Evolutionary conservation across 2,797 vertebrate species (phyloP), one percentile per base, ranked within the genome.

Genomic region (Gadopsis bispinosus): DNA sequence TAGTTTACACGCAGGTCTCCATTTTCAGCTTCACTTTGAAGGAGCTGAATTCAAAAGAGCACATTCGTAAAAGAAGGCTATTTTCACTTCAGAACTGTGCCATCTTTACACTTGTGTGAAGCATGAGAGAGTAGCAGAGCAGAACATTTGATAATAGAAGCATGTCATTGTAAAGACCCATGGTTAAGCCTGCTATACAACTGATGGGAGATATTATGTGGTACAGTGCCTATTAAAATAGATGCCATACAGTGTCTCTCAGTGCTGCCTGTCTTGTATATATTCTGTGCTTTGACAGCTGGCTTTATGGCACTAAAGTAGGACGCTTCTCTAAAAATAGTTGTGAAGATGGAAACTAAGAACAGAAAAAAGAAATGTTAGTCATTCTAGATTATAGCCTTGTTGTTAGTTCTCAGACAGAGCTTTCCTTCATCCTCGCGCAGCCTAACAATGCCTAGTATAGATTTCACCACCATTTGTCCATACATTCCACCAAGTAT

Each of bases 251-350:
- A 63, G 59, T 22, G 4, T 59, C 60, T 82, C 68, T 80, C 74
- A 63, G 47, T 64, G 64, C 33, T 60, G 61, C 31, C 53, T 69
- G 67, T 19, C 63, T 72, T 78, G 81, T 47, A 54, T 69, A 73
- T 67, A 59, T 77, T 77, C 73, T 66, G 58, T 69, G 55, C 72
- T 78, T 75, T 74, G 79, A 90, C 79, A 80, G 79, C 79, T 51
- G 70, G 72, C 79, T 86, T 89, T 39, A 74, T 69, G 56, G 64
- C 3, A 3, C 75, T 87, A 85, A 92, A 89, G 86, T 65, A 73
- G 68, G 59, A 80, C 84, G 76, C 66, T 61, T 6, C n/a, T 58
- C 86, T 89, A 85, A 90, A 91, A 90, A 93, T 85, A 90, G 84
- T 51, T n/a, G 12, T 41, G 29, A 77, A 35, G 78, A 88, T 73